Evolutionary conservation across 2,113 vertebrate genomes (phyloP), one percentile per base, ranked within the genome.

Genomic region (Tetraodon nigroviridis): DNA sequence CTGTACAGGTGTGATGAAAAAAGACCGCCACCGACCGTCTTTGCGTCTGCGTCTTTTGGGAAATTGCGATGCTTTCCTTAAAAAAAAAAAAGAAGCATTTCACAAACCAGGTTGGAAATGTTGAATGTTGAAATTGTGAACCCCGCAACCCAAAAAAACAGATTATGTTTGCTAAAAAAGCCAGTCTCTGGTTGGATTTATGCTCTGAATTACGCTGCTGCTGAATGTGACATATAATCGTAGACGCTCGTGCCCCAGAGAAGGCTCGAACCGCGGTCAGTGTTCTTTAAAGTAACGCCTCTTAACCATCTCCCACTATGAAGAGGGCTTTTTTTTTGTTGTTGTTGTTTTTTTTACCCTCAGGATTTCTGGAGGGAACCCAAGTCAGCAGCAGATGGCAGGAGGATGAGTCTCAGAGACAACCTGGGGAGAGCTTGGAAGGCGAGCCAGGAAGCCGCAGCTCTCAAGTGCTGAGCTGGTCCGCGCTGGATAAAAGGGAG

Each of bases 301-400:
- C 64, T 64, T 62, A 50, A 64, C 46, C 67, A 69, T 74, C 65
- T 84, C 69, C 51, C 11, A n/a, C 69, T 54, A 45, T 40, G 32
- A 19, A 55, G 53, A 65, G 56, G 15, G 44, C 6, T 55, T 68
- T 54, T 11, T 54, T 27, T 29, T 15, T 17, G 2, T 22, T 3
- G 24, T 24, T 53, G 29, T 6, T 55, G 69, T 68, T 74, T 75
- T 51, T 48, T 48, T 60, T 32, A 27, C 47, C 16, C 24, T 41
- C 57, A 51, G 69, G 70, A 77, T 80, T 82, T 72, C 80, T 90
- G 89, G 87, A 89, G 75, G 58, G 75, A 72, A 67, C 80, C 87
- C 90, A 90, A 87, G 76, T 80, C 58, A 60, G 78, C 71, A 79
- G 77, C 90, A 91, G 90, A 91, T 90, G 89, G 89, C 82, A 73